Evolutionary conservation across 2,113 vertebrate genomes (phyloP), one percentile per base, ranked within the genome.

Genomic region (Lipophrys pholis): DNA sequence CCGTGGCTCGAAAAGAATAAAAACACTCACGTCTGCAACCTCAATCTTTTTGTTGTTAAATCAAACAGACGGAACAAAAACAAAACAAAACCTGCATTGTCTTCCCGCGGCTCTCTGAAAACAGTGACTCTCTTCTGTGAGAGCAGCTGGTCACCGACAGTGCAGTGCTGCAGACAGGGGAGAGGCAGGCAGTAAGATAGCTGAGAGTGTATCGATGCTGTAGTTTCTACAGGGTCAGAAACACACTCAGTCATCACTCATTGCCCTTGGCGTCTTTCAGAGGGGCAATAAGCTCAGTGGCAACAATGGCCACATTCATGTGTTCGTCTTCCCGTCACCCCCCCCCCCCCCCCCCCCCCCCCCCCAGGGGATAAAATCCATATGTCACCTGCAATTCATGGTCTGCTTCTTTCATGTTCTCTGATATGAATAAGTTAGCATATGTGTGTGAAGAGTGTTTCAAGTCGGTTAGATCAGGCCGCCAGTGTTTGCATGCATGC

Each of bases 341-440:
- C 7, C 62, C n/a, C n/a, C n/a, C n/a, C n/a, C 21, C 21, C 21
- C 81, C 72, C 51, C 14, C 0, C n/a, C n/a, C 21, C 21, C 21
- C 81, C 72, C 51, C 14, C 0, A 42, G 50, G 69, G 79, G 40
- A 60, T 69, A 42, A 74, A 76, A 86, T 69, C 69, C 88, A 74
- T 82, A 86, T 82, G 84, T 73, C 69, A 75, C 63, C 55, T 63
- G 46, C 39, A 69, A 79, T 86, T 41, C 62, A 87, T 78, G 77
- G 69, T 76, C 69, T 68, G 55, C 51, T 67, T 48, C 81, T 52
- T 63, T 11, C 62, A 72, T 50, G 62, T 65, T 68, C 17, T 35
- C 69, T 69, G 65, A 21, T 55, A 81, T 87, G 70, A 83, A 90
- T 86, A 73, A 80, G 76, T 85, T 53, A 85, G 78, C 52, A 66